Base-by-base conservation (phyloP, 2,888 invertebrate species). In the Nipponacmea schrenckii region DNA sequence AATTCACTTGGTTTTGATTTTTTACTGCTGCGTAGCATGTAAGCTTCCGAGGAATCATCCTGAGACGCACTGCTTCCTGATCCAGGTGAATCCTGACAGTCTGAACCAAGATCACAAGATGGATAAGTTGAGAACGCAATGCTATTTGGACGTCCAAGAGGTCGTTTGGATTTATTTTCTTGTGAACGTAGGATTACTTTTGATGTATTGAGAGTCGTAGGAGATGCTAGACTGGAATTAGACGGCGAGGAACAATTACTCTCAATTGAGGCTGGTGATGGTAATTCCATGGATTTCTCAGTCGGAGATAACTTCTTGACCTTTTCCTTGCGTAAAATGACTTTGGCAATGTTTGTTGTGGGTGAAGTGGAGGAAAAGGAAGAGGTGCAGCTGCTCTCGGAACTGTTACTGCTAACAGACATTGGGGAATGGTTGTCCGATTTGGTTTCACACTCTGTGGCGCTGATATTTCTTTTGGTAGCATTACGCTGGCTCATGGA, bases 51-150 rank as follows among this genome's bases (percentile, higher is more conserved):
- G n/a, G 83, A 74, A 65, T 84, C 83, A 70, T 84, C 83, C 65
- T 82, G 83, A 31, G 83, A 80, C 4, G 79, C 75, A 46, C 78
- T 80, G 66, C 82, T 79, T 27, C 78, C 74, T n/a, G 80, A 80
- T 44, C 79, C 75, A 4, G 80, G 78, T 14, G 81, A 81, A 45
- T 80, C 81, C 65, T 79, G 79, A 74, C 79, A 78, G 64, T 82
- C 84, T 4, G 83, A 77, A 4, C 82, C 82, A 26, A 86, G 74
- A 76, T 87, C 86, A 78, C 84, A 86, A 24, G 81, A 82, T 27
- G 86, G 87, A 69, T 86, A 86, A 67, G 84, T 81, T 15, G 87
- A 87, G 77, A 87, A 87, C 27, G 88, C 87, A 77, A 88, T 88
- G 80, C 86, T 87, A 79, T 86, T 86, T 24, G 88, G 88, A 69